A percentile compares a stretch with the other conserved stretches of the same genome.
These are phyloP conservation scores for Patiria pectinifera DNA, from an alignment of 53 echinoderm and acorn worm species.

Conservation along the genomic window DNA sequence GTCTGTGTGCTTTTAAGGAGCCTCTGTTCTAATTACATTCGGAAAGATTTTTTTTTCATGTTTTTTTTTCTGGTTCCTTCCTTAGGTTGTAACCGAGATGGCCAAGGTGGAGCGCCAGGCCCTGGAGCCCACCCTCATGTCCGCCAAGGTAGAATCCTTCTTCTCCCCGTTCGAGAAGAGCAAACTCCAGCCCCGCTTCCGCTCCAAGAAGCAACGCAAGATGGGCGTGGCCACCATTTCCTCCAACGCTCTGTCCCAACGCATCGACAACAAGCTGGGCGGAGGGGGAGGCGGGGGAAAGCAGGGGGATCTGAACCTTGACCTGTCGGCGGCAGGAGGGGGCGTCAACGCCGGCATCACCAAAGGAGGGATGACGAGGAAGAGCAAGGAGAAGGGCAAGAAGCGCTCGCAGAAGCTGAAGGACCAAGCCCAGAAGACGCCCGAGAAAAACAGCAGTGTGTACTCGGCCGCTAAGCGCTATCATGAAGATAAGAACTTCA, in stretches of 20 bases:
- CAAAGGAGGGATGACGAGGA: constrained; percentile 22
- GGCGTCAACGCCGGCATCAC: constrained; percentile 27
- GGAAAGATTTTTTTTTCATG: too few species aligned
- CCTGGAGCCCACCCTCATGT: constrained; percentile 60
- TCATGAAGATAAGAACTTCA: constrained; percentile 96
- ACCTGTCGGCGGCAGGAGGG: constrained; percentile 49
- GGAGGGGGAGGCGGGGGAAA: constrained; percentile 51
- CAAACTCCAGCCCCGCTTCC: constrained; percentile 86
- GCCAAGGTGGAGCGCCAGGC: constrained; percentile 69
- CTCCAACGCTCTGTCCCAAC: constrained; percentile 37
- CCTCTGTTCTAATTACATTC: too few species aligned
- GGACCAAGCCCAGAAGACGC: constrained; percentile 85
- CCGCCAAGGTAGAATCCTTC: constrained; percentile 65
- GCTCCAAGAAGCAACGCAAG: constrained; percentile 85
- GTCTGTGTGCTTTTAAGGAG: too few species aligned
- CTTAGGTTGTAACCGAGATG: constrained; percentile 68
- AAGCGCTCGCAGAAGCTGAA: constrained; percentile 86
- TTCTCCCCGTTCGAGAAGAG: constrained; percentile 61
- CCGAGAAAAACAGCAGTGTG: constrained; percentile 96
- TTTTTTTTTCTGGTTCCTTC: too few species aligned
- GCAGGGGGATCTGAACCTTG: constrained; percentile 62
- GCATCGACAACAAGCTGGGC: constrained; percentile 45
- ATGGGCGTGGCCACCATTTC: constrained; percentile 72
- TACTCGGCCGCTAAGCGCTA: constrained; percentile 93
- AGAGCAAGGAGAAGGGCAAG: constrained; percentile 67